Evolutionary conservation across 2,797 vertebrate genomes (phyloP), one percentile per base, ranked within the genome.

Genomic region (Sphaeramia orbicularis): DNA sequence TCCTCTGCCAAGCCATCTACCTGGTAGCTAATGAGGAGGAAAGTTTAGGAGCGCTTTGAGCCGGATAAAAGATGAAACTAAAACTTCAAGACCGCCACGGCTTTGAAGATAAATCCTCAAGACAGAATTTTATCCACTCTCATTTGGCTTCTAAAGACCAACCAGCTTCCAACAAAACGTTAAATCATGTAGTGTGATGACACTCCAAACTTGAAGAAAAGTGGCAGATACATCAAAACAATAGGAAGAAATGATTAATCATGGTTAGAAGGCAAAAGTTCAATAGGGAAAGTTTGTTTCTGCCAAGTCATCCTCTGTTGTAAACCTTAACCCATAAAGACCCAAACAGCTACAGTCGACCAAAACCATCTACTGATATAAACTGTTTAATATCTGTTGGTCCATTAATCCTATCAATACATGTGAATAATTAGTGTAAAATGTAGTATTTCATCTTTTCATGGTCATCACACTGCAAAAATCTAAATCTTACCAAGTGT

Each of bases 41-140:
- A 6, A 8, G 65, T 73, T 74, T 21, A 38, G 27, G 19, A 64
- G 58, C 13, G 21, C 8, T 42, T 53, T 64, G 43, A 50, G 55
- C 16, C 7, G 1, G 47, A 76, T 75, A 15, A 75, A 67, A 61
- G 13, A 74, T 13, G 2, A 53, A 74, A 71, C 49, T 35, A 43
- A 73, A 72, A 50, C 45, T 67, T 50, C 52, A 67, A 70, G 36
- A 75, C 42, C 41, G n/a, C 7, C 11, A 27, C 3, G 47, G 43
- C 30, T 72, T 76, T 70, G 12, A 81, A 72, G 41, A 69, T 61
- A 60, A 77, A 76, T 57, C 55, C 43, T 65, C 41, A 36, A 60
- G 24, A 64, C 44, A 57, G 50, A 65, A 47, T 59, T 64, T 53
- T 18, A 73, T 58, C 35, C 19, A 48, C 53, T 66, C 18, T 24